These are phyloP conservation scores for Psittacara wagleri DNA, from an alignment of 2,113 vertebrate genomes.

Conservation along the genomic window DNA sequence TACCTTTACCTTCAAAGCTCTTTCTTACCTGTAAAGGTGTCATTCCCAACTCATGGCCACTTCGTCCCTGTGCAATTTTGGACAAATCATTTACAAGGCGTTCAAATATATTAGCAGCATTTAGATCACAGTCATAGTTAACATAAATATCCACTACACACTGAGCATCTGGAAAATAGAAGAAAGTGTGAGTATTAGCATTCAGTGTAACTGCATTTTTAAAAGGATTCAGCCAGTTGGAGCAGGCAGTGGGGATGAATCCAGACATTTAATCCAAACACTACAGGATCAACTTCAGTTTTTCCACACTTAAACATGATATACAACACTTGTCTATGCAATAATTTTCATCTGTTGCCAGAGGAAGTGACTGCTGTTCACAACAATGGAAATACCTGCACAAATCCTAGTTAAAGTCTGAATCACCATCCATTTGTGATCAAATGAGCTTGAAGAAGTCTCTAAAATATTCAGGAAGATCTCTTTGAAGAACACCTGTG, in stretches of 20 bases:
- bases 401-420: conserved; percentile 98
- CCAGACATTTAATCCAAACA: background rate
- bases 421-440: conserved; percentile 99
- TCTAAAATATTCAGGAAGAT: conserved; percentile 98
- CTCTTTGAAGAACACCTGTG: conserved; percentile 96
- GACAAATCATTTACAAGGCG: conserved; percentile 96
- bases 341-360: background rate
- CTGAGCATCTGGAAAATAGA: conserved; percentile 87
- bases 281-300: background rate
- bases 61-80: conserved; percentile 96
- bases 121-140: conserved; percentile 98
- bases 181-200: conserved; percentile 2
- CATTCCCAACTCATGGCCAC: conserved; percentile 95
- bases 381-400: conserved; percentile 81
- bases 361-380: background rate
- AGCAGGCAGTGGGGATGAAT: background rate
- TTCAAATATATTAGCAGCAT: conserved; percentile 98
- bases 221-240: background rate
- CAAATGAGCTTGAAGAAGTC: conserved; percentile 95
- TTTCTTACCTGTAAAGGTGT: conserved; percentile 88
- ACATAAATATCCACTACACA: conserved; percentile 99
- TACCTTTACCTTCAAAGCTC: background rate
- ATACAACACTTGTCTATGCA: background rate
- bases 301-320: background rate
- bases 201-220: background rate